Conservation (phyloP, 30 jellyfish, hydroid and myxozoan species). For the Phacellophora camtschatica region DNA sequence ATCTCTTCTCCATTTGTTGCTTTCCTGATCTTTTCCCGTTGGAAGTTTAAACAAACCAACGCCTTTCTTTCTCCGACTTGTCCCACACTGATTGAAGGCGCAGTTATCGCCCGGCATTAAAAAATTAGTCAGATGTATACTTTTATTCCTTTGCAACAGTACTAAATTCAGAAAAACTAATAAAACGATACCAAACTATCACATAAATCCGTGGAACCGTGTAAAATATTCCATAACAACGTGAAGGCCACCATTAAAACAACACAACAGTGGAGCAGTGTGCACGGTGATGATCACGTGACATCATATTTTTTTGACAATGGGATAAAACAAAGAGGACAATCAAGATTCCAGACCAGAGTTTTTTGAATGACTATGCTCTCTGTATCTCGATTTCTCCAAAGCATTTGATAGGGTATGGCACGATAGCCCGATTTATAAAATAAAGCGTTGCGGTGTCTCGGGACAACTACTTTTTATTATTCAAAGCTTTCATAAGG, state of each 20-base stretch:
- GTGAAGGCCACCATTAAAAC: not conserved
- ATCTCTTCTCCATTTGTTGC: slow-evolving; percentile 29
- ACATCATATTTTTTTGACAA: not conserved
- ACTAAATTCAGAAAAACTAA: not conserved
- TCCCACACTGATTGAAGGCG: slow-evolving; percentile 16
- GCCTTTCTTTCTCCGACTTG: slow-evolving; percentile 39
- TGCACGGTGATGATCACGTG: not conserved
- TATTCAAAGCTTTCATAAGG: no score
- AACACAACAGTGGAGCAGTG: not conserved
- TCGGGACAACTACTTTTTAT: no score
- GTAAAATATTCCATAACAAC: not conserved
- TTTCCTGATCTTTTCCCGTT: slow-evolving; percentile 17
- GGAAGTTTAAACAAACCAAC: slow-evolving; percentile 17
- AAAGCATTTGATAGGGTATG: no score
- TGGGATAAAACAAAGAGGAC: no score
- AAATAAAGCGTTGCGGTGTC: no score
- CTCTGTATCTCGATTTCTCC: no score
- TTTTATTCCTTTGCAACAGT: not conserved
- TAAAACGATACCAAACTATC: not conserved
- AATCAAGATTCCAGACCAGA: not conserved
- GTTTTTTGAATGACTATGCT: not conserved
- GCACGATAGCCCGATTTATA: no score
- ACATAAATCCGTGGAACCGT: not conserved
- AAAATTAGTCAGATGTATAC: not conserved
- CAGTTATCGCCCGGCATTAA: slow-evolving; percentile 32